Percentiles rank a stretch among this genome's conserved stretches.
These are phyloP conservation scores for Phataginus tricuspis DNA, from an alignment of 2,797 vertebrate genomes.

Conservation along the genomic window DNA sequence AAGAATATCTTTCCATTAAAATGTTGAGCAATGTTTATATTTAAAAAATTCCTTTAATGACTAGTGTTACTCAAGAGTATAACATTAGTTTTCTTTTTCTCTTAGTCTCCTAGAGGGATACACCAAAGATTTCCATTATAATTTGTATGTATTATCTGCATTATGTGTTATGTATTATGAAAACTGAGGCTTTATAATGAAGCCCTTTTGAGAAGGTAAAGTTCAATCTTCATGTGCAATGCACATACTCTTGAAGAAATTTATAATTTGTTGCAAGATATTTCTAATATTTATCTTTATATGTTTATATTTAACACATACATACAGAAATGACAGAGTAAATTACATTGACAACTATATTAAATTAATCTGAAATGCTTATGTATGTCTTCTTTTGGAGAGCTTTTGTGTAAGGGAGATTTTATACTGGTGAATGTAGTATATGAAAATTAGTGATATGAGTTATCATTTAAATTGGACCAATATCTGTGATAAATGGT, in stretches of 20 bases:
- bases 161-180: not conserved
- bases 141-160: not conserved
- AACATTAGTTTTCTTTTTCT: not conserved
- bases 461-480: not conserved
- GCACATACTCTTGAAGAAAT: not conserved
- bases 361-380: not conserved
- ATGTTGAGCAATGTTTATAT: not conserved
- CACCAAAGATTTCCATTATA: not conserved
- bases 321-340: not conserved
- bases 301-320: not conserved
- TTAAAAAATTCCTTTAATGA: not conserved
- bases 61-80: not conserved
- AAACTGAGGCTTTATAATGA: not conserved
- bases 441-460: not conserved
- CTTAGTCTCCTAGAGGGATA: not conserved
- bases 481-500: not conserved
- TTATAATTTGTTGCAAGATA: not conserved
- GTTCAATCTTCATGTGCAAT: not conserved
- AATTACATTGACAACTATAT: not conserved
- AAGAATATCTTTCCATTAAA: not conserved
- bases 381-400: not conserved
- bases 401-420: not conserved
- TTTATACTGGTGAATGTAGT: not conserved
- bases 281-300: not conserved
- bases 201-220: not conserved